Evolutionary conservation across 2,797 vertebrate species (phyloP).

Genomic region (Pteropus rufus): DNA sequence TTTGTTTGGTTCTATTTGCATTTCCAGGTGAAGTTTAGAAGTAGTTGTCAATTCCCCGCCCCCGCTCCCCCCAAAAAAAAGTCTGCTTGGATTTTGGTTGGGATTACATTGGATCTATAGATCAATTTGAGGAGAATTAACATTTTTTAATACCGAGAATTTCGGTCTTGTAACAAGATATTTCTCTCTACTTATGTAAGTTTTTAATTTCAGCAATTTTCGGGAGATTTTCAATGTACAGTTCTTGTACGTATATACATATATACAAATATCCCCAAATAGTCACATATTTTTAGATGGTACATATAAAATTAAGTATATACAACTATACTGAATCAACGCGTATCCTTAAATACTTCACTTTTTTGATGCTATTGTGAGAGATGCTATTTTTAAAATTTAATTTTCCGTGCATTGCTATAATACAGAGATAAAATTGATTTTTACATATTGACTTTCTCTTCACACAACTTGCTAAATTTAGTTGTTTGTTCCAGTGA

Average conservation of each 20-base stretch:
- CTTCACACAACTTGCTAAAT: neutral
- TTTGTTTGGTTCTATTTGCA: no score
- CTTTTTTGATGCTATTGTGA: neutral
- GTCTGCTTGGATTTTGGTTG: neutral
- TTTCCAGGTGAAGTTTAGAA: neutral
- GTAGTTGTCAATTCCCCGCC: neutral
- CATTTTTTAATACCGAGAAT: neutral
- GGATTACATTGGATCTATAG: neutral
- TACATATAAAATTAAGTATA: neutral
- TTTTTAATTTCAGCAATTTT: neutral
- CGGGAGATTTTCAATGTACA: neutral
- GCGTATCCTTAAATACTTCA: neutral
- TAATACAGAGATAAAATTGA: neutral
- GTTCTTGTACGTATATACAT: accelerated
- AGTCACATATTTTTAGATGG: neutral
- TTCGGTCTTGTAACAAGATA: neutral
- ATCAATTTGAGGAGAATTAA: neutral
- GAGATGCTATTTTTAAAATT: neutral
- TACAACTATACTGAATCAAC: neutral
- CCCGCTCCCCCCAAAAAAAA: no score
- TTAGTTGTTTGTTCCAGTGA: neutral
- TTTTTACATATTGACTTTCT: neutral
- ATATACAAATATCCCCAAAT: no score
- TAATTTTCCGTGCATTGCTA: neutral
- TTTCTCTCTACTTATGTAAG: neutral